Evolutionary conservation across 2,888 invertebrate species (phyloP).

Genomic region (Caenorhabditis panamensis): DNA sequence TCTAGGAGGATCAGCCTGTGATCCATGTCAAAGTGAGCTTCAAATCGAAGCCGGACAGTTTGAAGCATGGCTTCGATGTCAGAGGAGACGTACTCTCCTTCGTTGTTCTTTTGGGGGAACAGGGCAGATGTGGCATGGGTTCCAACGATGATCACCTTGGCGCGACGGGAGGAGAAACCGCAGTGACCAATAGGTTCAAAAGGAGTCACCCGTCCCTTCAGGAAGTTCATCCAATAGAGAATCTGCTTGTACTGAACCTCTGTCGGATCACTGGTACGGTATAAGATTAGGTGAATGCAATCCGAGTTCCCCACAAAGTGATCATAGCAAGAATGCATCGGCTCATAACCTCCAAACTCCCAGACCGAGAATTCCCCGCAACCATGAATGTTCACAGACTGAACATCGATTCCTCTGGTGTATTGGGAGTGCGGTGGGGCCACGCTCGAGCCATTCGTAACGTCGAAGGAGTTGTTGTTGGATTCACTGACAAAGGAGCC

Average conservation of each 20-base stretch:
- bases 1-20: conserved; percentile 85
- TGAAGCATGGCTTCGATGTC: conserved; percentile 84
- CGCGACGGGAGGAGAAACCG: conserved; percentile 84
- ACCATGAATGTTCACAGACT: conserved; percentile 83
- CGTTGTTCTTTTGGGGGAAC: conserved; percentile 68
- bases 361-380: conserved; percentile 86
- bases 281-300: conserved; percentile 86
- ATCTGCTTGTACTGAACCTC: conserved; percentile 83
- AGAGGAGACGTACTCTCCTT: conserved; percentile 84
- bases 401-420: conserved; percentile 86
- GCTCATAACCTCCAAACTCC: conserved; percentile 89
- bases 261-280: conserved; percentile 86
- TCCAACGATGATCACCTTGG: conserved; percentile 85
- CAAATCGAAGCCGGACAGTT: conserved; percentile 83
- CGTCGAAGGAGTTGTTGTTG: conserved; percentile 66
- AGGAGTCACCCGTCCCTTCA: conserved; percentile 86
- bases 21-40: conserved; percentile 85
- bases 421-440: conserved; percentile 83
- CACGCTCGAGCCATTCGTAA: no score
- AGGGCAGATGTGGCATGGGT: conserved; percentile 83
- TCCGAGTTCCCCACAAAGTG: conserved; percentile 86
- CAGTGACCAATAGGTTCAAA: conserved; percentile 85
- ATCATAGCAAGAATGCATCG: conserved; percentile 86
- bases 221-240: conserved; percentile 88
- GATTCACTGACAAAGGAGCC: conserved; percentile 73